Percentiles rank a stretch among this genome's conserved stretches.
These are phyloP conservation scores for Dinothrombium tinctorium DNA, from an alignment of 1,140 invertebrate species.

Conservation along the genomic window DNA sequence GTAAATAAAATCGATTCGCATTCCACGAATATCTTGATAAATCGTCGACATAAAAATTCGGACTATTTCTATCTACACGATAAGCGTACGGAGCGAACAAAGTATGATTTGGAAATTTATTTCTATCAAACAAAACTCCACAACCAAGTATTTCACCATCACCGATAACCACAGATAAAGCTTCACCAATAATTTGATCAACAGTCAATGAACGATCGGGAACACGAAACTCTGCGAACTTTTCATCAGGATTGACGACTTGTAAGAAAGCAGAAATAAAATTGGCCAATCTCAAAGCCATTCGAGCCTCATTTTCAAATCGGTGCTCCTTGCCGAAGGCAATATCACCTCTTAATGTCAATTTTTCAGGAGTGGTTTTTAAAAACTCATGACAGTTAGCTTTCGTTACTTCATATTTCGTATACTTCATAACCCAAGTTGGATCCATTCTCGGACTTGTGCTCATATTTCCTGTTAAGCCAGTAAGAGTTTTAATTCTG, in stretches of 20 bases:
- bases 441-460: conserved; percentile 13
- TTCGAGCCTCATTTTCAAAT: conserved; percentile 81
- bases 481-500: conserved; percentile 12
- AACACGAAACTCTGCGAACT: conserved; percentile 63
- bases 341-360: conserved; percentile 54
- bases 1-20: conserved; percentile 29
- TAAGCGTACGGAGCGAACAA: conserved; percentile 85
- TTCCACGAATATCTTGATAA: conserved; percentile 31
- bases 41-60: conserved; percentile 67
- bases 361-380: conserved; percentile 33
- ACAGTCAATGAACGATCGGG: conserved; percentile 64
- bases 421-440: conserved; percentile 10
- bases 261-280: conserved; percentile 30
- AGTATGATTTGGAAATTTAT: conserved; percentile 66
- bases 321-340: conserved; percentile 59
- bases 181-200: conserved; percentile 84
- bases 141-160: conserved; percentile 71
- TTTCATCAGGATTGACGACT: conserved; percentile 72
- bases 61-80: conserved; percentile 49
- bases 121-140: conserved; percentile 78
- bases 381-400: conserved; percentile 13
- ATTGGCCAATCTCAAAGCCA: conserved; percentile 76
- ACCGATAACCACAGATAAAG: conserved; percentile 63
- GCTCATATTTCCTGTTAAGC: conserved; percentile 8
- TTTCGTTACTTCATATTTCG: conserved; percentile 7